Evolutionary conservation across 2,113 vertebrate genomes (phyloP), one percentile per base, ranked within the genome.

Genomic region (Scomber colias): DNA sequence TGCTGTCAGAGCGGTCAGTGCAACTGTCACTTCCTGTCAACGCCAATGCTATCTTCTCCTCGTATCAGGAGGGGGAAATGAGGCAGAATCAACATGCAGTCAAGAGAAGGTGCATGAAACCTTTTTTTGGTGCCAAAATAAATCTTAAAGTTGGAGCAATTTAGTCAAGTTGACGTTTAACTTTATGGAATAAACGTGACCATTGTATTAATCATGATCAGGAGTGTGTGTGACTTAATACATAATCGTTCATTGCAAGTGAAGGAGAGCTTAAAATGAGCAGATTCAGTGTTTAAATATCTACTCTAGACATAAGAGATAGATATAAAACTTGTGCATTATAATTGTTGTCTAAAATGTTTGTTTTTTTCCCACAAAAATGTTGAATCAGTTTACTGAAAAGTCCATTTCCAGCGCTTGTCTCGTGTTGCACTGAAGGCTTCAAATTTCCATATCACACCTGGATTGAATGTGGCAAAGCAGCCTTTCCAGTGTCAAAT

Each of bases 21-120:
- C 15, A 14, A 30, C 85, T 74, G 67, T 77, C 71, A 74, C 82
- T 75, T 83, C 48, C 82, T 71, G 74, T 79, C 80, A 27, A 59
- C 82, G 2, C 61, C 30, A 5, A 3, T 12, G 44, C 27, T 64
- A 50, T n/a, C 31, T 9, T 46, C 51, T 55, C 62, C 57, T 44
- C 3, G 3, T 9, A 14, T 64, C 19, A 17, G 45, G 35, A 14
- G 2, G 21, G 21, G 56, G 14, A 24, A 27, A 62, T 9, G 9
- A 50, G 30, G 24, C 5, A 31, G 30, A 71, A 54, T 49, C 48
- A 76, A 51, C 73, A 48, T 9, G 19, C 30, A 48, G 30, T 16
- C 10, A 0, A 21, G 14, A 2, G 53, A 10, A 24, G 19, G 24
- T 44, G 31, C 46, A 19, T 9, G 11, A 51, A 35, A 6, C 31